These are phyloP conservation scores for Parelbella ahira DNA, from an alignment of 2,888 invertebrate species.

Conservation along the genomic window DNA sequence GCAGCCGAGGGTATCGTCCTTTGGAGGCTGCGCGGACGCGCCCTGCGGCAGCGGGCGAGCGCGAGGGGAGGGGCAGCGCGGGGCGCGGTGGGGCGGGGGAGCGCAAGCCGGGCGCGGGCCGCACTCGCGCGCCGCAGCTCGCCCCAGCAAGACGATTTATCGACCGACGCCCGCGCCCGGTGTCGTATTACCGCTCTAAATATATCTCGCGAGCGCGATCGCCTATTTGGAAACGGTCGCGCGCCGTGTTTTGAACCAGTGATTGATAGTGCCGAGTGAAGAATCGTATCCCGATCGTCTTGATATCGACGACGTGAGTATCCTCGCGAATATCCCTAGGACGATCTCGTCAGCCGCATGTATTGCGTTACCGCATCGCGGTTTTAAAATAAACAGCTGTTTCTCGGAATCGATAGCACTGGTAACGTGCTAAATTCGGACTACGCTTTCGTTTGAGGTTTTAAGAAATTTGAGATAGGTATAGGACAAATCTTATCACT, in stretches of 20 bases:
- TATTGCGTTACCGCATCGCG: slow-evolving; percentile 57
- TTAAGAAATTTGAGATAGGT: slow-evolving; percentile 51
- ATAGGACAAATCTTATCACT: too few species aligned
- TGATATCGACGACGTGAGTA: slow-evolving; percentile 62
- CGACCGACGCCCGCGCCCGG: slow-evolving; percentile 70
- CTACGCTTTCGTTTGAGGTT: slow-evolving; percentile 43
- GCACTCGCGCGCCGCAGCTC: slow-evolving; percentile 69
- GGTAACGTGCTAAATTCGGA: slow-evolving; percentile 69
- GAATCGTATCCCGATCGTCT: slow-evolving; percentile 54
- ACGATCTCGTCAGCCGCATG: slow-evolving; percentile 35
- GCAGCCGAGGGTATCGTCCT: slow-evolving; percentile 65
- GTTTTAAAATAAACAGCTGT: slow-evolving; percentile 76
- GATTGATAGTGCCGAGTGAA: slow-evolving; percentile 79
- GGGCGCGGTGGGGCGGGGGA: slow-evolving; percentile 26
- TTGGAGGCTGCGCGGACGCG: slow-evolving; percentile 45
- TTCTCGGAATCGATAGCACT: slow-evolving; percentile 63
- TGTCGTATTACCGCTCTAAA: slow-evolving; percentile 79
- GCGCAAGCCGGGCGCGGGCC: slow-evolving; percentile 29
- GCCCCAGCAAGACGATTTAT: slow-evolving; percentile 59
- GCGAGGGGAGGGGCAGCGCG: slow-evolving; percentile 18
- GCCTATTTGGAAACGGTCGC: slow-evolving; percentile 77
- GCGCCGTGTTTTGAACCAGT: slow-evolving; percentile 77
- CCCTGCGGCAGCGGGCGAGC: slow-evolving; percentile 28
- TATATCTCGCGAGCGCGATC: slow-evolving; percentile 75
- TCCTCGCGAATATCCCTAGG: slow-evolving; percentile 35